Percentiles rank a stretch among this genome's conserved stretches.
phyloP scores from a whole-genome alignment of 1,140 invertebrate species.

The Eriosoma lanigerum region DNA sequence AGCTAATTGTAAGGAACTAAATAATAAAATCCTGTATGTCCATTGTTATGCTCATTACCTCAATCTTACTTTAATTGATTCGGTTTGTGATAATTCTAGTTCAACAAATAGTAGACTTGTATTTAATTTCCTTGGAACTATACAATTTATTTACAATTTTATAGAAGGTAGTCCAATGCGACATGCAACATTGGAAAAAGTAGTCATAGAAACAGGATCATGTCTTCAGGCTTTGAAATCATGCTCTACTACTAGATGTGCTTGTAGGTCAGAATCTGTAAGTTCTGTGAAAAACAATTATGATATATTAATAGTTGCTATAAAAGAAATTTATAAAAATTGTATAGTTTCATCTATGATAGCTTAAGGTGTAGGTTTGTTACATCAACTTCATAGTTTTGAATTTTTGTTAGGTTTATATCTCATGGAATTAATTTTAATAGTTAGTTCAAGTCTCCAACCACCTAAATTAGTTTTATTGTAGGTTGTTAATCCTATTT shows the following conservation, averaged over 20 bases:
- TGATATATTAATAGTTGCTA: conserved; percentile 15
- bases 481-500: too few relatives aligned
- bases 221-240: not conserved
- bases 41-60: not conserved
- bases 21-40: not conserved
- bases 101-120: not conserved
- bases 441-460: too few relatives aligned
- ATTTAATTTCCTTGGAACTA: not conserved
- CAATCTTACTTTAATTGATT: not conserved
- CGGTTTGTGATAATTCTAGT: not conserved
- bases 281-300: conserved; percentile 46
- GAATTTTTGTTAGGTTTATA: conserved; percentile 52
- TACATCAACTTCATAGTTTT: conserved; percentile 52
- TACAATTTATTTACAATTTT: not conserved
- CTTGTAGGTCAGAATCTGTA: conserved; percentile 50
- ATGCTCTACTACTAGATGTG: not conserved
- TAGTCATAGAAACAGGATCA: not conserved
- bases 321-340: conserved; percentile 33
- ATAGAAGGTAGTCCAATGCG: not conserved
- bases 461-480: too few relatives aligned
- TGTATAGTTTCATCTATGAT: conserved; percentile 21
- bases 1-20: not conserved
- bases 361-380: conserved; percentile 46
- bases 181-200: not conserved
- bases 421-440: conserved; percentile 51